Percentiles rank a stretch among this genome's conserved stretches.
These are phyloP conservation scores for Callaeas wilsoni DNA, from an alignment of 2,113 vertebrate species.

Conservation along the genomic window DNA sequence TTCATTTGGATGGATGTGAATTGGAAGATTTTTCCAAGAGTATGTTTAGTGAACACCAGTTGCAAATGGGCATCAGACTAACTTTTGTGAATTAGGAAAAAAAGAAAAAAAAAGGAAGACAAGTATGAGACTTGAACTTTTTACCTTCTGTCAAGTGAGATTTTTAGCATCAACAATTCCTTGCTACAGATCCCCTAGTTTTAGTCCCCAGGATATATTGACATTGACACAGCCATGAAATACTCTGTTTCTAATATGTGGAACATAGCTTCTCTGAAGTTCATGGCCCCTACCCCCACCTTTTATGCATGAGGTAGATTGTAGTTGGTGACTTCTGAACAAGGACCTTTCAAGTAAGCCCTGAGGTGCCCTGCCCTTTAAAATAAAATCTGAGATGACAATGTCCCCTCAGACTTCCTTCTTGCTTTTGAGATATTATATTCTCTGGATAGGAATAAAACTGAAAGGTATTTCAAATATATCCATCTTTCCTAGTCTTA, in stretches of 20 bases:
- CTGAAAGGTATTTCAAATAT: not conserved
- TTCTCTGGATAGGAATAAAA: not conserved
- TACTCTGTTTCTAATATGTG: not conserved
- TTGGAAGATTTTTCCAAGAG: not conserved
- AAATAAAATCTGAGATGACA: not conserved
- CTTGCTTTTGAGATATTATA: not conserved
- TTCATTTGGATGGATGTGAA: not conserved
- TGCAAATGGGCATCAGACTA: not conserved
- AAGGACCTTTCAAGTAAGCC: not conserved
- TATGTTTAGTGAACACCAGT: not conserved
- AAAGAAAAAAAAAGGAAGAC: too few relatives aligned
- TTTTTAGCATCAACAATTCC: not conserved
- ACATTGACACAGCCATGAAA: not conserved
- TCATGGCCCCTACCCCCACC: not conserved
- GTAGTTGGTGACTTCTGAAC: not conserved
- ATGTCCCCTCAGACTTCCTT: not conserved
- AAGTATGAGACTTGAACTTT: not conserved
- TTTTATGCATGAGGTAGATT: not conserved
- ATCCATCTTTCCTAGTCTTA: not conserved
- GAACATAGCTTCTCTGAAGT: not conserved
- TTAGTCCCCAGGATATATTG: not conserved
- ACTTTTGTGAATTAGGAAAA: accelerated
- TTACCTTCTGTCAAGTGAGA: not conserved
- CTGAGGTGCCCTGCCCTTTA: not conserved
- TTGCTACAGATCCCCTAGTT: not conserved